phyloP scores from a whole-genome alignment of 1,140 invertebrate genomes.

The Thaumetopoea pityocampa region DNA sequence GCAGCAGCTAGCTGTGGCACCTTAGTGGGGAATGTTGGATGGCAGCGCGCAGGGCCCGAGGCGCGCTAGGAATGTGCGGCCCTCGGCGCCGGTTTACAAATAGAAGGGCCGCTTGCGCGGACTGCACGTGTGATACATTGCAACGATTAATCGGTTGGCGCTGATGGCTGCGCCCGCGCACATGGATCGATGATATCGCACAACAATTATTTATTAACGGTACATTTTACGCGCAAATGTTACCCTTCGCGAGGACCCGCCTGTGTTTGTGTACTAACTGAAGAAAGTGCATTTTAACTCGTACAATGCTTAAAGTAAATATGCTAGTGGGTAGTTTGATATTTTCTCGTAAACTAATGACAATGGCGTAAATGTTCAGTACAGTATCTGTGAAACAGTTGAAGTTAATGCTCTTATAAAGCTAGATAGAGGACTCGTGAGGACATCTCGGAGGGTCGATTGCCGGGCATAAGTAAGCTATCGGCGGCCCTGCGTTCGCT shows the following conservation, averaged over 20 bases:
- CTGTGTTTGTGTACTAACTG: slow-evolving; percentile 12
- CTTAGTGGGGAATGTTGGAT: slow-evolving; percentile 25
- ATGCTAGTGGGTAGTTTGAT: too few species aligned
- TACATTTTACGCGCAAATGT: slow-evolving; percentile 17
- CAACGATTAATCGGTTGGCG: slow-evolving; percentile 64
- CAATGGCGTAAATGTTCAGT: too few species aligned
- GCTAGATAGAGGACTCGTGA: slow-evolving; percentile 36
- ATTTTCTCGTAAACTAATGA: too few species aligned
- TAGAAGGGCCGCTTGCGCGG: slow-evolving; percentile 68
- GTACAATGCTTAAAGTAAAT: too few species aligned
- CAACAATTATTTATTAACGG: slow-evolving; percentile 32
- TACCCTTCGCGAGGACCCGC: slow-evolving; percentile 13
- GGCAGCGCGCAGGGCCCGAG: slow-evolving; percentile 52
- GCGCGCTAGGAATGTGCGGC: slow-evolving; percentile 67
- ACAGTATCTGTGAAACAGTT: too few species aligned
- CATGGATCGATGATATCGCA: slow-evolving; percentile 29
- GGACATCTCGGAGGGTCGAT: slow-evolving; percentile 58
- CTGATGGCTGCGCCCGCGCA: slow-evolving; percentile 46
- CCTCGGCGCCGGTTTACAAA: slow-evolving; percentile 73
- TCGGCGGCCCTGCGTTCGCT: slow-evolving; percentile 59
- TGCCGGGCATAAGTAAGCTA: slow-evolving; percentile 59
- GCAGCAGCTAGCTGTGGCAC: slow-evolving; percentile 19
- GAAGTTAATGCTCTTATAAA: too few species aligned
- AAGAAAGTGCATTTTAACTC: slow-evolving; percentile 2
- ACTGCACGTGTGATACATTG: slow-evolving; percentile 68